phyloP scores from a whole-genome alignment of 2,113 vertebrate genomes.

The Apodemus speciosus region DNA sequence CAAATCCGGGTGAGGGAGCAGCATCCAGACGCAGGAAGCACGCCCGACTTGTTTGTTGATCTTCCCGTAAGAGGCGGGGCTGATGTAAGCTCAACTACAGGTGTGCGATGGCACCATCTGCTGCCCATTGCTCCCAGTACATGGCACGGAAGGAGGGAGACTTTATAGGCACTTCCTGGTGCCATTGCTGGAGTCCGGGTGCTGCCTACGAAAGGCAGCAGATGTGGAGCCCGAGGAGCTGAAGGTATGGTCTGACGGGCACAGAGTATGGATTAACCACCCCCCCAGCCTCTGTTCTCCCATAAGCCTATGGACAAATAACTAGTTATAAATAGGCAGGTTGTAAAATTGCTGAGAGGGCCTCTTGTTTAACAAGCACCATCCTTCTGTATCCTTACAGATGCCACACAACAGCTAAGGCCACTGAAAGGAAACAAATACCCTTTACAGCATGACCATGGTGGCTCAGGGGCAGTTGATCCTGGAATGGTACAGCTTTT shows the following conservation, averaged over 20 bases:
- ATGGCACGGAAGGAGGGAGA: neutral
- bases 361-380: neutral
- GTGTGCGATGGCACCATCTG: neutral
- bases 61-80: neutral
- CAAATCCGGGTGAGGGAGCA: neutral
- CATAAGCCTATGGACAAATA: neutral
- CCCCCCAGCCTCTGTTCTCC: neutral
- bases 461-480: neutral
- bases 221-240: neutral
- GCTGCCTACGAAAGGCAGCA: neutral
- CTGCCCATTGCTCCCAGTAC: neutral
- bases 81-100: neutral
- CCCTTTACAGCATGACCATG: neutral
- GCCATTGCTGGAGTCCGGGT: neutral
- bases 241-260: neutral
- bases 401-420: neutral
- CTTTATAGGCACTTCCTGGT: neutral
- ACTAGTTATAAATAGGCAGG: neutral
- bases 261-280: neutral
- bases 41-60: neutral
- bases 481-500: neutral
- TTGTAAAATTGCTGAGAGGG: neutral
- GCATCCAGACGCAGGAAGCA: neutral
- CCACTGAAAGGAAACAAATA: neutral
- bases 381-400: slow-evolving; percentile 4